Conservation (phyloP, 2,113 vertebrate species). For the Paramisgurnus dabryanus region DNA sequence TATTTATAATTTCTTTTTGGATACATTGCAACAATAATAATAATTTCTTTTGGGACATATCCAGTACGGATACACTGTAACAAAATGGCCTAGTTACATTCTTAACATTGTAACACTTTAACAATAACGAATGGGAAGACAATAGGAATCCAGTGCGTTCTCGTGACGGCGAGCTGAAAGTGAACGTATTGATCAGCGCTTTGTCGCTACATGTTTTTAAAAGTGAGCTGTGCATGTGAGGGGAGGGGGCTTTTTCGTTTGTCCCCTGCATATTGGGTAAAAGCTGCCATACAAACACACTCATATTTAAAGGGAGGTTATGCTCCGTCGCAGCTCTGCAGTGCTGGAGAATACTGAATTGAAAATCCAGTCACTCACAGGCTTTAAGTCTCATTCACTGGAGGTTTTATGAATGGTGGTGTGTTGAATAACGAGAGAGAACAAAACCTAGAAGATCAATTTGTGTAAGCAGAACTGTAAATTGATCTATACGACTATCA, state of each 20-base stretch:
- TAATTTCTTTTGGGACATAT: neutral
- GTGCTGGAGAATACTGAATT: neutral
- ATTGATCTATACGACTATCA: too few species aligned
- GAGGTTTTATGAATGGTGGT: neutral
- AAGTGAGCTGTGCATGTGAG: constrained; percentile 36
- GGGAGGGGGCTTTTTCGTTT: constrained; percentile 37
- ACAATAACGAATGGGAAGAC: constrained; percentile 38
- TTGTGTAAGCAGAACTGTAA: neutral
- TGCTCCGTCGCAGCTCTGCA: neutral
- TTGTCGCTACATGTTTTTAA: constrained; percentile 66
- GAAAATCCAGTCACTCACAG: neutral
- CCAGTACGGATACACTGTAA: neutral
- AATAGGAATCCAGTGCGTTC: constrained; percentile 56
- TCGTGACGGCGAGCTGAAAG: constrained; percentile 50
- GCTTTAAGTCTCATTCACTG: neutral
- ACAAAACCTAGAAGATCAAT: neutral
- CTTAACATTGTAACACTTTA: constrained; percentile 7
- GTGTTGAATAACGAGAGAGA: too few species aligned
- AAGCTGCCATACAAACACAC: neutral
- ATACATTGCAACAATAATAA: neutral
- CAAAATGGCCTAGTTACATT: neutral
- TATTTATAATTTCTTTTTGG: neutral
- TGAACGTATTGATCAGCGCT: constrained; percentile 70
- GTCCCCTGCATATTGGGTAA: neutral
- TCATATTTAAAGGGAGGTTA: neutral